Percentiles rank a stretch among this genome's conserved stretches.
Conservation (phyloP, 2,797 vertebrate species). For the Crocodylus rhombifer region DNA sequence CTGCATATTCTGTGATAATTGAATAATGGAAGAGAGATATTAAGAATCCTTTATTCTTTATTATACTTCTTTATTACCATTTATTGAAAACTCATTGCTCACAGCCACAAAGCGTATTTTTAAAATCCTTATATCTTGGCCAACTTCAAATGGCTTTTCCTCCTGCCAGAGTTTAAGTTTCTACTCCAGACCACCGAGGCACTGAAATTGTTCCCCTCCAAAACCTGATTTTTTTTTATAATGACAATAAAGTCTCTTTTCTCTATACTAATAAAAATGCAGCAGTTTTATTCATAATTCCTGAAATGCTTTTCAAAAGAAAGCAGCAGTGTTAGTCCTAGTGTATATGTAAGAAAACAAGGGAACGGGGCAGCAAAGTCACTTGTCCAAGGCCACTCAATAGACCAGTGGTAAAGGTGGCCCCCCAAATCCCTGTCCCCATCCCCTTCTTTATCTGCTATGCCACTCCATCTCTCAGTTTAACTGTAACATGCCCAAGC, state of each 20-base stretch:
- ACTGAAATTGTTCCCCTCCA: neutral
- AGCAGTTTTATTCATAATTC: neutral
- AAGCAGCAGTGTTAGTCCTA: neutral
- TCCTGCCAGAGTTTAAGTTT: neutral
- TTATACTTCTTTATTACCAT: neutral
- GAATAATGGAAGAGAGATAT: neutral
- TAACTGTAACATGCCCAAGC: neutral
- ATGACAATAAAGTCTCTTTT: accelerated
- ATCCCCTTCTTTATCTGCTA: neutral
- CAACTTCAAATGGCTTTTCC: neutral
- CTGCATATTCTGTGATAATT: neutral
- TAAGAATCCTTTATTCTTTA: neutral
- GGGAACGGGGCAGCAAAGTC: neutral
- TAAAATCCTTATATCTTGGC: neutral
- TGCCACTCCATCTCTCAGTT: neutral
- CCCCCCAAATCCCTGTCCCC: neutral
- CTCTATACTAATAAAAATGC: neutral
- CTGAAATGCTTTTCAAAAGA: neutral
- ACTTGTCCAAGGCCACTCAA: neutral
- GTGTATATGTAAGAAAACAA: neutral
- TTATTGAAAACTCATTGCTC: accelerated
- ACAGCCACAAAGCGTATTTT: neutral
- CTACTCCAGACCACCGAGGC: neutral
- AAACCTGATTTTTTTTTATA: neutral
- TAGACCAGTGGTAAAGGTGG: neutral